Conservation (phyloP, 1,140 invertebrate genomes). For the Matsumurasca onukii region DNA sequence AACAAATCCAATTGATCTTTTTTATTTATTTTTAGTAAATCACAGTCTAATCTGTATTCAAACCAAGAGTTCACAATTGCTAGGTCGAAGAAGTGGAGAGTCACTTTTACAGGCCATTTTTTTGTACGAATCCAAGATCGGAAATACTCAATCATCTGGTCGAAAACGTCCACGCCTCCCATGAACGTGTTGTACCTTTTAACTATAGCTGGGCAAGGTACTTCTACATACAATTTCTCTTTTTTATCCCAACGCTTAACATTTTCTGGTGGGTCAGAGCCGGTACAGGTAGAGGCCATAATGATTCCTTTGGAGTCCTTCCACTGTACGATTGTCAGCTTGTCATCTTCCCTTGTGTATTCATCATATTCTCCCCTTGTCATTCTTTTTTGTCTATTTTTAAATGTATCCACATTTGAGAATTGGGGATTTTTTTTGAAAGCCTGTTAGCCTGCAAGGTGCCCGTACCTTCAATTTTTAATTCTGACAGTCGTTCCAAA, state of each 20-base stretch:
- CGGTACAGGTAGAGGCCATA: slow-evolving; percentile 8
- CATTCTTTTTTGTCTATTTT: slow-evolving; percentile 24
- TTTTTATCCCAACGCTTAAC: slow-evolving; percentile 1
- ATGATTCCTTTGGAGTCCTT: slow-evolving; percentile 13
- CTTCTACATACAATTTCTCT: background rate
- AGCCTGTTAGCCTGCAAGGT: slow-evolving; percentile 30
- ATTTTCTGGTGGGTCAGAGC: background rate
- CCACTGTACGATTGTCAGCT: slow-evolving; percentile 13
- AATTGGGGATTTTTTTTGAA: slow-evolving; percentile 20
- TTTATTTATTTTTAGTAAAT: background rate
- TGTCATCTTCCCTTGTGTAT: slow-evolving; percentile 25
- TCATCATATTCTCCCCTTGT: slow-evolving; percentile 32
- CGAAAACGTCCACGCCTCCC: slow-evolving; percentile 45
- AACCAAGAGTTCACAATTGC: slow-evolving; percentile 9
- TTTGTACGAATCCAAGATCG: slow-evolving; percentile 42
- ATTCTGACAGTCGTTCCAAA: slow-evolving; percentile 8
- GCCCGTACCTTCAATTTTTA: slow-evolving; percentile 31
- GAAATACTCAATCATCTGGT: slow-evolving; percentile 41
- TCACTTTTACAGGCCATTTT: slow-evolving; percentile 44
- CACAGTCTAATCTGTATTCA: background rate
- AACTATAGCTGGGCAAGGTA: background rate
- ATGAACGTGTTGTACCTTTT: slow-evolving; percentile 33
- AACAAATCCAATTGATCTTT: background rate
- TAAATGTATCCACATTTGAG: background rate
- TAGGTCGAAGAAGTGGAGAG: slow-evolving; percentile 37